Conservation (phyloP, 2,888 invertebrate genomes). For the Tenodera sinensis region DNA sequence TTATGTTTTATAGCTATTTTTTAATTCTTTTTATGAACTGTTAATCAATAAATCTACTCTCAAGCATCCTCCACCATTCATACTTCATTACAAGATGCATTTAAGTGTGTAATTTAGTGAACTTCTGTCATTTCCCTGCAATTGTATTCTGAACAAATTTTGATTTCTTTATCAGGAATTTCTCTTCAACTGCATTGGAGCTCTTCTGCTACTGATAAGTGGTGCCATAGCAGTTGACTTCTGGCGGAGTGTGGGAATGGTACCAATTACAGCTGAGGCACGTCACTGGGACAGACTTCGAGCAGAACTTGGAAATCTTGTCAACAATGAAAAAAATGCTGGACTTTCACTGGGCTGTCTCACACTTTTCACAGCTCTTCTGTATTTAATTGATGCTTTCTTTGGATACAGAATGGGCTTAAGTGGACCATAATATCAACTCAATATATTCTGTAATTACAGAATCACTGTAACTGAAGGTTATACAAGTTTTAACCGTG, state of each 20-base stretch:
- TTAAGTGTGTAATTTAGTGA: too few relatives aligned
- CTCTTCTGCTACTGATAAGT: constrained; percentile 23
- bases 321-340: constrained; percentile 23
- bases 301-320: constrained; percentile 19
- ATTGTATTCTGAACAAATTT: background rate
- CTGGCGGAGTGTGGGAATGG: constrained; percentile 29
- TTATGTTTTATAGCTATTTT: too few relatives aligned
- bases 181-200: constrained; percentile 26
- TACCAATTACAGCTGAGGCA: constrained; percentile 23
- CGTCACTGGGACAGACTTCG: constrained; percentile 23
- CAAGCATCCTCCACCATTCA: too few relatives aligned
- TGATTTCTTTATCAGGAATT: constrained; percentile 21
- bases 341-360: constrained; percentile 29
- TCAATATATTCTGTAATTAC: too few relatives aligned
- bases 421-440: background rate
- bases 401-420: constrained; percentile 29
- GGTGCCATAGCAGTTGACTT: constrained; percentile 32
- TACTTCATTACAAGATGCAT: too few relatives aligned
- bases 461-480: too few relatives aligned
- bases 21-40: too few relatives aligned
- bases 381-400: constrained; percentile 28
- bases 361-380: constrained; percentile 27
- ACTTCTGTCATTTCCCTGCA: too few relatives aligned
- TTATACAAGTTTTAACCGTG: too few relatives aligned
- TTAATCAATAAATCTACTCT: too few relatives aligned